Conservation (phyloP, 1,140 invertebrate species). For the Magallana angulata region DNA sequence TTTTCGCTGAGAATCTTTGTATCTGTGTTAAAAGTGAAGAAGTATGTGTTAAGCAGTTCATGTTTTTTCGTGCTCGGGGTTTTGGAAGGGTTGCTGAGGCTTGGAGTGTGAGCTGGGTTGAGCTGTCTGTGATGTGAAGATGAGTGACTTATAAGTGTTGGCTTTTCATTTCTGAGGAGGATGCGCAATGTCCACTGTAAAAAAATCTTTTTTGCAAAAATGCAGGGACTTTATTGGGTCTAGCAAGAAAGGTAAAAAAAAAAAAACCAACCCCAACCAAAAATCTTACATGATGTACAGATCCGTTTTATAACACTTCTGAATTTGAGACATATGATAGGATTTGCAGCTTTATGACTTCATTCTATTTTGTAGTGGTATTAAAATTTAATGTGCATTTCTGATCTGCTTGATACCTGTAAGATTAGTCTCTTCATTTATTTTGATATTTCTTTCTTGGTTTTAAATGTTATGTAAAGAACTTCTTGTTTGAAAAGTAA, state of each 20-base stretch:
- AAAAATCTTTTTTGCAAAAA: constrained; percentile 33
- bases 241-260: constrained; percentile 13
- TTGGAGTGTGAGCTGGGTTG: neutral
- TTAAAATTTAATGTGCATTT: no score
- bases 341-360: no score
- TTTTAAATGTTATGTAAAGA: no score
- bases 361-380: no score
- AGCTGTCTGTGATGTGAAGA: neutral
- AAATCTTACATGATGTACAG: no score
- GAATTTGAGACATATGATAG: no score
- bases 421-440: no score
- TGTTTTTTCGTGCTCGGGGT: constrained; percentile 5
- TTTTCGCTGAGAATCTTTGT: neutral
- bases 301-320: no score
- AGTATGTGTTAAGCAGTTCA: neutral
- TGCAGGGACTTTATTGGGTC: constrained; percentile 26
- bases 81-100: neutral
- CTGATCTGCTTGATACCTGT: no score
- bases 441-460: no score
- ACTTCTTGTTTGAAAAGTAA: no score
- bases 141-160: neutral
- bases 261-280: no score
- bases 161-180: neutral
- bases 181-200: neutral
- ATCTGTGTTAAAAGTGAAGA: constrained; percentile 23